Base-by-base conservation (phyloP, 2,797 vertebrate genomes). In the Paguma larvata region DNA sequence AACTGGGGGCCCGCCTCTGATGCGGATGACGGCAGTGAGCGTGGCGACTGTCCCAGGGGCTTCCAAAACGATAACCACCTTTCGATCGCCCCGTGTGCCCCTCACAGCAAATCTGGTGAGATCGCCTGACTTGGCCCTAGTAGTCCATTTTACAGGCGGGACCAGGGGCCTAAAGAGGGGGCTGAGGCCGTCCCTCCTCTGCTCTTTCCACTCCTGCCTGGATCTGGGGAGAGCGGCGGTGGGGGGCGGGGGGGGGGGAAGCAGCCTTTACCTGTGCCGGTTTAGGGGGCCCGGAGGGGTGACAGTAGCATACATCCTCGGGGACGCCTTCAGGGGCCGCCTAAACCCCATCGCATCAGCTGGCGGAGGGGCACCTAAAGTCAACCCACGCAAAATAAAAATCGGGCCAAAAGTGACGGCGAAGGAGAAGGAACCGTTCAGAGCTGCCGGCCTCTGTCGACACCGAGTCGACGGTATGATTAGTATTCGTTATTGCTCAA, bases 21-120 rank as follows among this genome's bases (percentile, higher is more conserved):
- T 1, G 19, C 15, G 5, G 11, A 67, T 1, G 32, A 27, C 0
- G 1, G 13, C 82, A 12, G 38, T 1, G 51, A 51, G 2, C 2
- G 4, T 6, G 10, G 53, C 18, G 23, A 72, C 19, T 44, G 21
- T 30, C 34, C 73, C 32, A 2, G 51, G 59, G 14, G 6, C 0
- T 38, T 19, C 63, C 16, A 7, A 34, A 27, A 21, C 12, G 3
- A 44, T 10, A 56, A 25, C 15, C 7, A 6, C 38, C 19, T 34
- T 65, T n/a, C 13, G 4, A 0, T 6, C 3, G 62, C 32, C 27
- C 41, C 67, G 0, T 0, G 0, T 7, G 56, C 32, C 38, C 32
- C 6, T 46, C 25, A 15, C 32, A 18, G n/a, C 41, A 79, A n/a
- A 38, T 56, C 27, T 77, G 12, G 19, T 11, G 7, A 44, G 18